Conservation (phyloP, 2,113 vertebrate genomes). For the Oxygymnocypris stewartii region DNA sequence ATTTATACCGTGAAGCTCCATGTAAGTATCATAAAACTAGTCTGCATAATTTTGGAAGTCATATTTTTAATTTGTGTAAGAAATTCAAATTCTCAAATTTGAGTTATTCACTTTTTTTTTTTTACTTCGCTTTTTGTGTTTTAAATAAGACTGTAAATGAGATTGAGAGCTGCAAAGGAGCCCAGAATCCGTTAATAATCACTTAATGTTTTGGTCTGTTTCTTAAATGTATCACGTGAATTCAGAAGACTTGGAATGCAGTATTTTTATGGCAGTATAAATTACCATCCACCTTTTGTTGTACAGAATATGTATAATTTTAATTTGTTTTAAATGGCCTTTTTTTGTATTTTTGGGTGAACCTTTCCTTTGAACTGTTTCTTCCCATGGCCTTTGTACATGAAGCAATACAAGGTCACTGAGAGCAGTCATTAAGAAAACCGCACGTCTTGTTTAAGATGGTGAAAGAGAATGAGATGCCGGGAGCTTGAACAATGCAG, state of each 20-base stretch:
- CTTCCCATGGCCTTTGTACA: constrained; percentile 35
- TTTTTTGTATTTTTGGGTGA: neutral
- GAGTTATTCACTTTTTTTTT: neutral
- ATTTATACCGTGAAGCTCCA: neutral
- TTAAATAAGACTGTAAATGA: neutral
- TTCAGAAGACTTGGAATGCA: too few relatives aligned
- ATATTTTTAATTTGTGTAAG: neutral
- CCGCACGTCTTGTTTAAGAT: constrained; percentile 33
- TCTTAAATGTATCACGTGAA: neutral
- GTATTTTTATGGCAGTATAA: too few relatives aligned
- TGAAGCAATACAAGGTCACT: constrained; percentile 47
- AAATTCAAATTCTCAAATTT: neutral
- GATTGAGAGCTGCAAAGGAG: neutral
- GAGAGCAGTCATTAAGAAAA: neutral
- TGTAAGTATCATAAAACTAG: neutral
- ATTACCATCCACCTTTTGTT: too few relatives aligned
- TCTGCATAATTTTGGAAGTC: neutral
- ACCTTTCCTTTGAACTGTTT: constrained; percentile 11
- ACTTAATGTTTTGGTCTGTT: neutral
- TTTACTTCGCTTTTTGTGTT: neutral
- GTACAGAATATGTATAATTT: too few relatives aligned
- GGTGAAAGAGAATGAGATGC: constrained; percentile 21
- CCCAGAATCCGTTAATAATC: neutral
- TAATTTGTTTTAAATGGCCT: too few relatives aligned
- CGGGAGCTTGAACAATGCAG: constrained; percentile 13